Base-by-base conservation (phyloP, 2,888 invertebrate species). In the Sisyra nigra region DNA sequence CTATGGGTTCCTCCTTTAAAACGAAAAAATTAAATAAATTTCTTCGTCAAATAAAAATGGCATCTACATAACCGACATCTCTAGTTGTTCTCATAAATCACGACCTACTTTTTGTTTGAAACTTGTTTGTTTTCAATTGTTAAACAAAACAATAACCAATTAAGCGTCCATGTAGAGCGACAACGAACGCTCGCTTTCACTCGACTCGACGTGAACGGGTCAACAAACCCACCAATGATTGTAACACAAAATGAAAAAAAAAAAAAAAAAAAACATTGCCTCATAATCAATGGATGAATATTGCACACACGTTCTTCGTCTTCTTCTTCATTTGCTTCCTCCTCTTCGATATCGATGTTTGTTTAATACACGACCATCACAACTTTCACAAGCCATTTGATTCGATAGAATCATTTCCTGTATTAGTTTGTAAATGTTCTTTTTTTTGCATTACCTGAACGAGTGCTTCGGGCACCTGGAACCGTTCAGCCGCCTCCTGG, bases 401-500 rank as follows among this genome's bases (percentile, higher is more conserved):
- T 24, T 24, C 7, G 24, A 24, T n/a, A n/a, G n/a, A n/a, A n/a
- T 24, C 24, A 24, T 24, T 24, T 24, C 24, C 24, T n/a, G 24
- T 24, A 24, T 24, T 24, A 33, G 3, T 6, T 13, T 33, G 33
- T 5, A 33, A 35, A n/a, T n/a, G n/a, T n/a, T 15, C 11, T 15
- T n/a, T 9, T 15, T 3, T 3, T 24, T 24, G 3, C 19, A 73
- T 71, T 63, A 82, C 83, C 65, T 82, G 74, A 48, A 80, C 58
- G 48, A 83, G 63, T 11, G 74, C 80, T 55, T 83, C 82, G 5
- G 70, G 67, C 48, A 67, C 68, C 46, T 57, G 58, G 48, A 57
- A 57, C 35, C 58, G 53, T 49, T 67, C 65, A 31, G 75, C 70
- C 46, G 75, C 74, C 52, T 74, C 74, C 46, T 80, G 67, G 47